Conservation (phyloP, 2,113 vertebrate species). For the Toxostoma redivivum region DNA sequence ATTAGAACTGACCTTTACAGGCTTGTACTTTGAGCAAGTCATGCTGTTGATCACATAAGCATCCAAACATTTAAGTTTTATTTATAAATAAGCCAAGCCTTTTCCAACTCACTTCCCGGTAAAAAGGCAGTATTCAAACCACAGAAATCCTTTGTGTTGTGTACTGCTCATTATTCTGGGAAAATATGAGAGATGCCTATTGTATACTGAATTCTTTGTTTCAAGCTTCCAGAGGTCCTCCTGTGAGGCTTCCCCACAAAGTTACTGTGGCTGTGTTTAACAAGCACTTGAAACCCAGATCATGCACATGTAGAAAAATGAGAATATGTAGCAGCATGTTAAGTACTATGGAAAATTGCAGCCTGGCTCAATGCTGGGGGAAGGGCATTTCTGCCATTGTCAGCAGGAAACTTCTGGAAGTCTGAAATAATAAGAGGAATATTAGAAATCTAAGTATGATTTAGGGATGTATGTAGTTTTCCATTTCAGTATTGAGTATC, state of each 20-base stretch:
- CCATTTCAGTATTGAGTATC: not conserved
- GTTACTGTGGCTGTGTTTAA: not conserved
- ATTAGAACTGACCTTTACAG: not conserved
- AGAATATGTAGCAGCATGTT: not conserved
- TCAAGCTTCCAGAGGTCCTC: not conserved
- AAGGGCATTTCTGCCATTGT: not conserved
- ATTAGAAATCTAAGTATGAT: not conserved
- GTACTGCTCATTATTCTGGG: not conserved
- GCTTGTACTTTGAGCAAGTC: not conserved
- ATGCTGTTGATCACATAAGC: not conserved
- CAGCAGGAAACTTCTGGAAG: conserved; percentile 7
- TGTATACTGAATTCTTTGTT: conserved; percentile 30
- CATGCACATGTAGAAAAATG: not conserved
- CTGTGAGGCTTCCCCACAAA: not conserved
- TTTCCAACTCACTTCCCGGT: not conserved
- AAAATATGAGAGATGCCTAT: not conserved
- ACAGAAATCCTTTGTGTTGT: conserved; percentile 14
- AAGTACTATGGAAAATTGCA: not conserved
- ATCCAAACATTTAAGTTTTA: not conserved
- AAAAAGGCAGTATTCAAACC: not conserved
- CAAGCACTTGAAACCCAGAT: not conserved
- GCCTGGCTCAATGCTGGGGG: not conserved
- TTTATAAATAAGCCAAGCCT: not conserved
- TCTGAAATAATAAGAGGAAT: conserved; percentile 4
- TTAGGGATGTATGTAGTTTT: not conserved